A percentile compares a stretch with the other conserved stretches of the same genome.
Conservation (phyloP, 1,140 invertebrate species). For the Lordiphosa collinella region DNA sequence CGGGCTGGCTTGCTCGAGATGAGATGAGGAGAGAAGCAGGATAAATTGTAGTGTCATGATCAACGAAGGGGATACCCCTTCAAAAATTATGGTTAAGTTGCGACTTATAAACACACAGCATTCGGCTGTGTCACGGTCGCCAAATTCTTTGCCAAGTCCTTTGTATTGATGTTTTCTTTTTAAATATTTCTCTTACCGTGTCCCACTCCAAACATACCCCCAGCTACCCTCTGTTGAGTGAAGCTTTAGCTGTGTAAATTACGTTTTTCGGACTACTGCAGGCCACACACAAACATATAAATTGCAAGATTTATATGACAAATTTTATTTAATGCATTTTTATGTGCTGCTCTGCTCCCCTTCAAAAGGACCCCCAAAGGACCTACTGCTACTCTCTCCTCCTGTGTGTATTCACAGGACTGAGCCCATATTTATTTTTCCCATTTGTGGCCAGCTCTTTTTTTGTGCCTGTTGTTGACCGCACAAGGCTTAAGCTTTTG, state of each 20-base stretch:
- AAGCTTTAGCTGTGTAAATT: slow-evolving; percentile 68
- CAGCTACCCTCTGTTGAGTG: neutral
- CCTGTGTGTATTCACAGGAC: slow-evolving; percentile 1
- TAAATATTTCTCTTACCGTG: neutral
- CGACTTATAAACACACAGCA: too few relatives aligned
- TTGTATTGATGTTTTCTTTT: too few relatives aligned
- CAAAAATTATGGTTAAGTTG: too few relatives aligned
- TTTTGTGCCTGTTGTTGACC: slow-evolving; percentile 31
- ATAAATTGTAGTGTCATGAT: slow-evolving; percentile 9
- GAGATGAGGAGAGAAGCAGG: slow-evolving; percentile 18
- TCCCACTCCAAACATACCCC: neutral
- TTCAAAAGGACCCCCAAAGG: slow-evolving; percentile 20
- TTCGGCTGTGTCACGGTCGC: too few relatives aligned
- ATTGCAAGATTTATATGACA: slow-evolving; percentile 78
- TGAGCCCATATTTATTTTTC: slow-evolving; percentile 45
- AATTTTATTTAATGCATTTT: slow-evolving; percentile 78
- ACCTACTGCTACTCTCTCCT: slow-evolving; percentile 8
- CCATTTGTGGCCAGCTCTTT: slow-evolving; percentile 34
- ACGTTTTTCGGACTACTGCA: slow-evolving; percentile 63
- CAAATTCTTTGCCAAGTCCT: too few relatives aligned
- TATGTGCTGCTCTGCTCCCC: slow-evolving; percentile 38
- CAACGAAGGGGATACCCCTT: neutral
- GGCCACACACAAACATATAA: slow-evolving; percentile 54
- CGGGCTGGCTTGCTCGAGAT: slow-evolving; percentile 52
- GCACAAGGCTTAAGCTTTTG: slow-evolving; percentile 49